Evolutionary conservation across 1,140 invertebrate genomes (phyloP), one percentile per base, ranked within the genome.

Genomic region (Drosophila funebris): DNA sequence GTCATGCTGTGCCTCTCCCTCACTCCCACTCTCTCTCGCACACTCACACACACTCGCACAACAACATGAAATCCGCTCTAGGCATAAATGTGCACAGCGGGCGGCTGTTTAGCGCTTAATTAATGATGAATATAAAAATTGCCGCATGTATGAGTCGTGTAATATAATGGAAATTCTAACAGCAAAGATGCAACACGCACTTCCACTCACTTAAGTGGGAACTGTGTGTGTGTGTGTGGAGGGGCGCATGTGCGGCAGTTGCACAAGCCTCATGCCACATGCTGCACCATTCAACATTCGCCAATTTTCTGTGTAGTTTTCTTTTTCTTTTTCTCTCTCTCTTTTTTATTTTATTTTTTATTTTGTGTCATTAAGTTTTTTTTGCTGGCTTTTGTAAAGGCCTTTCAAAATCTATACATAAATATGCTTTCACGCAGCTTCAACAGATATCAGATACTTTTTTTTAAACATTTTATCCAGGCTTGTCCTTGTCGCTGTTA

Each of bases 101-200:
- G 83, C 83, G 61, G 67, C 83, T 83, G 72, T 87, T 87, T 87
- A 87, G 83, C 84, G 83, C 83, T 87, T 89, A 87, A 87, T 87
- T 87, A 87, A 87, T 87, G 83, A 87, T 83, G 78, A 88, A 83
- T 87, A 87, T 88, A 88, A 87, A 88, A 88, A 82, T 76, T 88
- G 78, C 78, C 78, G 82, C 78, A 58, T 58, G 14, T 58, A 58
- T 43, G 52, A 20, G 37, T 43, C 46, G 27, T 27, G 24, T 44
- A 63, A 48, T 57, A 52, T 58, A 72, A 72, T 72, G 62, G 62
- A 37, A 67, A 72, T 67, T 72, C 69, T 72, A 67, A 67, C 43
- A 29, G 63, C 64, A 50, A 62, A 54, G 56, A 31, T 61, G 64
- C 71, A 60, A 73, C 64, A 73, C 70, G 70, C 71, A 73, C 57